These are phyloP conservation scores for Catharus minimus DNA, from an alignment of 2,113 vertebrate genomes.

Conservation along the genomic window DNA sequence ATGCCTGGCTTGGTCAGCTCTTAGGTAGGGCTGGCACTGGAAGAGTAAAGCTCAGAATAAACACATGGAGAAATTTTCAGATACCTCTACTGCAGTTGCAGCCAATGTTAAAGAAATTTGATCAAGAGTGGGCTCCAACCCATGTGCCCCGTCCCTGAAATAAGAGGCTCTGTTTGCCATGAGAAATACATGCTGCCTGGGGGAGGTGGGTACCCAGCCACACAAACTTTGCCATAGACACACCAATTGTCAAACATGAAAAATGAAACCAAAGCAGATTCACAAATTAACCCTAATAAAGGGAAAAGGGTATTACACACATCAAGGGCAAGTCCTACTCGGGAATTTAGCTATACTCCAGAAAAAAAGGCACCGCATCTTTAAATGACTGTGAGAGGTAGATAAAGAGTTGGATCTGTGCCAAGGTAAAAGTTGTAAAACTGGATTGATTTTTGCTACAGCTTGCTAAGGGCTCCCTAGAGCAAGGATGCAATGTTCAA, in stretches of 20 bases:
- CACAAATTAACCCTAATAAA: not conserved
- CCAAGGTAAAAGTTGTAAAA: conserved; percentile 82
- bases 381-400: conserved; percentile 63
- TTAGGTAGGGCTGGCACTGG: not conserved
- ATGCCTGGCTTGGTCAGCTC: not conserved
- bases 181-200: rapidly evolving
- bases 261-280: not conserved
- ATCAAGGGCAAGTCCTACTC: conserved; percentile 56
- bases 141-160: rapidly evolving
- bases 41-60: not conserved
- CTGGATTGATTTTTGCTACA: conserved; percentile 80
- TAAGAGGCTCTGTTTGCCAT: not conserved
- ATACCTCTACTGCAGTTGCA: not conserved
- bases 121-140: not conserved
- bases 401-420: conserved; percentile 72
- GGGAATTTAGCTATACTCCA: conserved; percentile 18
- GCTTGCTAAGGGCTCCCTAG: conserved; percentile 77
- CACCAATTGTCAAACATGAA: not conserved
- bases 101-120: not conserved
- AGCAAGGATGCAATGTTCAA: conserved; percentile 72
- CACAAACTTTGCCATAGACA: not conserved
- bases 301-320: not conserved
- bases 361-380: conserved; percentile 59
- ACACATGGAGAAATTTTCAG: not conserved
- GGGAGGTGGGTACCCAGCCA: not conserved